Evolutionary conservation across 1,140 invertebrate genomes (phyloP), one percentile per base, ranked within the genome.

Genomic region (Drosophila melanica): DNA sequence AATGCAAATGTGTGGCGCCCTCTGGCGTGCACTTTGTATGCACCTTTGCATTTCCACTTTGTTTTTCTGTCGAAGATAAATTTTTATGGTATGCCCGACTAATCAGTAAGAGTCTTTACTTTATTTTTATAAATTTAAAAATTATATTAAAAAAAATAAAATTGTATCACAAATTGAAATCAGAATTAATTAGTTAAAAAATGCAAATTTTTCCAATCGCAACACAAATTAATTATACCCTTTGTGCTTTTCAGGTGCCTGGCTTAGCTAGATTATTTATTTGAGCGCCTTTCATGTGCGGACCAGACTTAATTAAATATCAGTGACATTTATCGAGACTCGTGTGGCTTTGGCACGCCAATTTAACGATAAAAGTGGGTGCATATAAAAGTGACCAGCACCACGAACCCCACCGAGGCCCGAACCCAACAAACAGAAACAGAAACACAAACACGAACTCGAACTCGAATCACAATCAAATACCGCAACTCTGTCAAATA

Each of bases 251-350:
- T n/a, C 14, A n/a, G 44, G 45, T 51, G 47, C 65, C 65, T 27
- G 45, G 55, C 62, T 47, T 69, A 3, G 9, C 58, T 35, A 59
- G 60, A 66, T 47, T 57, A 63, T 76, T 62, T 63, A 48, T 67
- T 58, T 72, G 62, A 50, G 55, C 42, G 59, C 58, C 47, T 44
- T 42, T n/a, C 53, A 45, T n/a, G 23, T 58, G 62, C 50, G 48
- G 48, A 69, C 82, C 75, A 70, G 80, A 80, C 84, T 89, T 89
- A 89, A 89, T 89, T 89, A 89, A 89, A 89, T 89, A 89, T 89
- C 84, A 80, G 85, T 79, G 85, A 89, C 84, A 89, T 89, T 89
- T 89, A 89, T 89, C 84, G 84, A 64, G 77, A 84, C 85, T 89
- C 84, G 84, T 87, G 84, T 79, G 80, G 84, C 79, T 82, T 59